Conservation (phyloP, 2,797 vertebrate species). For the Galaxias olidus region DNA sequence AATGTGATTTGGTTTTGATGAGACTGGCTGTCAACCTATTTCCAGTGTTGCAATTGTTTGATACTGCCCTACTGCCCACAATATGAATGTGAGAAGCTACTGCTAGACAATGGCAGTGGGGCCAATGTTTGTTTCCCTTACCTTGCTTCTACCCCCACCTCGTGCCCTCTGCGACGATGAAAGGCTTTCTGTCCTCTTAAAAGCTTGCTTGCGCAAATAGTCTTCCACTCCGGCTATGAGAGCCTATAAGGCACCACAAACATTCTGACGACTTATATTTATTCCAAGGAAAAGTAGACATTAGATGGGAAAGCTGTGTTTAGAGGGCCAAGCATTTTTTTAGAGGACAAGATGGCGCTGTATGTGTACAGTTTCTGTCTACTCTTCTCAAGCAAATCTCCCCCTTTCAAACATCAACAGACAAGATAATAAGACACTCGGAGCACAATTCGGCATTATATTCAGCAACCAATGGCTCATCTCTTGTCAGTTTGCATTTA, state of each 20-base stretch:
- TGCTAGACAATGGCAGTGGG: slow-evolving; percentile 61
- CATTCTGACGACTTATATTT: slow-evolving; percentile 91
- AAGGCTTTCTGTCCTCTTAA: slow-evolving; percentile 72
- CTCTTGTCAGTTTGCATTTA: slow-evolving; percentile 99
- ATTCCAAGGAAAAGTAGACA: slow-evolving; percentile 97
- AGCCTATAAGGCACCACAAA: slow-evolving; percentile 87
- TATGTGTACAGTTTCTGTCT: slow-evolving; percentile 92
- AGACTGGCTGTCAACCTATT: neutral
- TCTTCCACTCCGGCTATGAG: slow-evolving; percentile 94
- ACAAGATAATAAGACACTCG: slow-evolving; percentile 99
- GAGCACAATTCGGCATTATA: slow-evolving; percentile 99
- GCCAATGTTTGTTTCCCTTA: slow-evolving; percentile 68
- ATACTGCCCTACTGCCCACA: neutral
- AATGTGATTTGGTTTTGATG: neutral
- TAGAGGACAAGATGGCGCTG: slow-evolving; percentile 81
- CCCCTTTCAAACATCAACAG: slow-evolving; percentile 98
- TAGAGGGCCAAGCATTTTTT: slow-evolving; percentile 92
- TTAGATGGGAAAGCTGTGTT: slow-evolving; percentile 98
- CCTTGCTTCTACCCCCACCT: slow-evolving; percentile 60
- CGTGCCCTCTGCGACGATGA: slow-evolving; percentile 61
- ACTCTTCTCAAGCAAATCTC: slow-evolving; percentile 91
- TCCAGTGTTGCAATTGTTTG: neutral
- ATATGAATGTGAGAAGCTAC: slow-evolving; percentile 31
- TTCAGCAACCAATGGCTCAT: slow-evolving; percentile 99
- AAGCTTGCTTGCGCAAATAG: slow-evolving; percentile 86